Conservation (phyloP, 2,888 invertebrate species). For the Arge pagana region DNA sequence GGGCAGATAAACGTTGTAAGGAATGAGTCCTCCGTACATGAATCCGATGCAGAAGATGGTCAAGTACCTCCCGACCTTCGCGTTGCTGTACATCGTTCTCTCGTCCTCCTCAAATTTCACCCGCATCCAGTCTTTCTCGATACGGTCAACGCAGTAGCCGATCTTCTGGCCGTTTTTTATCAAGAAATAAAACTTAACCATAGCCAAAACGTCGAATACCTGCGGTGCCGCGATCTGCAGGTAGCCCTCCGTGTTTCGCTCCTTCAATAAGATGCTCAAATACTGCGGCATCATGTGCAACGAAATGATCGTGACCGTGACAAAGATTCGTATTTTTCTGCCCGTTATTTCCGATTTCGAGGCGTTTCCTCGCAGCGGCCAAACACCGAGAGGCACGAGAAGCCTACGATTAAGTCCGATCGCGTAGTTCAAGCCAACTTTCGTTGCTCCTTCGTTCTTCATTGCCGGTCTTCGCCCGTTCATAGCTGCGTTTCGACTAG, state of each 20-base stretch:
- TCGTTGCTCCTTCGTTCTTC: too few species aligned
- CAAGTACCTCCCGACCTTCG: constrained; percentile 27
- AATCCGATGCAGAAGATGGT: constrained; percentile 34
- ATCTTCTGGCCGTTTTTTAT: constrained; percentile 26
- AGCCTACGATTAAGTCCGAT: constrained; percentile 30
- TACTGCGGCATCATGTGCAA: constrained; percentile 31
- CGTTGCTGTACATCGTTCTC: constrained; percentile 27
- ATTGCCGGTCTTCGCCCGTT: too few species aligned
- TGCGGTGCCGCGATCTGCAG: constrained; percentile 38
- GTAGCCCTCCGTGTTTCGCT: constrained; percentile 31
- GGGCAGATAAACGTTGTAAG: constrained; percentile 30
- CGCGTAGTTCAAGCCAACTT: constrained; percentile 22
- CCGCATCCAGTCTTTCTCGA: constrained; percentile 41
- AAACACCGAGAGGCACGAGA: constrained; percentile 27
- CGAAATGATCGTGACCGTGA: background rate
- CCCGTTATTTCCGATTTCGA: background rate
- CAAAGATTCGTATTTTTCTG: background rate
- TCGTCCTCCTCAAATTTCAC: constrained; percentile 28
- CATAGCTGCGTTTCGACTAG: too few species aligned
- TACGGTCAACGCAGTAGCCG: constrained; percentile 31
- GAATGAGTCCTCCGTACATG: constrained; percentile 38
- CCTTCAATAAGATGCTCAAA: constrained; percentile 34
- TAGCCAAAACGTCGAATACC: constrained; percentile 40
- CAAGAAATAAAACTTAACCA: constrained; percentile 39
- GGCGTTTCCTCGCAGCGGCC: constrained; percentile 24